A percentile compares a stretch with the other conserved stretches of the same genome.
Evolutionary conservation across 1,140 invertebrate genomes (phyloP).

Genomic region (Plutomurus gul): DNA sequence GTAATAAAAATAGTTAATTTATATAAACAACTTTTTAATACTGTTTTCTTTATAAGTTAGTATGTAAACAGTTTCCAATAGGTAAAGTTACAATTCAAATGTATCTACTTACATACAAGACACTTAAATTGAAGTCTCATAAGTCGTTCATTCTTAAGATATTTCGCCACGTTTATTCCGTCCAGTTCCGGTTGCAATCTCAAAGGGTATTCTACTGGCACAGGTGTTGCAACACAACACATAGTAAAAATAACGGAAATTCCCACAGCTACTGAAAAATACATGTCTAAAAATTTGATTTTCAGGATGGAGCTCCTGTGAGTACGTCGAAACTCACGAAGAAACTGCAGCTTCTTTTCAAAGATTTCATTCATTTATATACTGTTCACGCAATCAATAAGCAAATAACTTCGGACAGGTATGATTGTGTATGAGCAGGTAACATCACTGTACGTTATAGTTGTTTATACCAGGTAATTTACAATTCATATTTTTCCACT

Average conservation of each 20-base stretch:
- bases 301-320: no score
- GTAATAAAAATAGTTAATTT: no score
- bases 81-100: background rate
- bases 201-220: background rate
- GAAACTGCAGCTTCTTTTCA: no score
- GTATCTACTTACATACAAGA: conserved; percentile 1
- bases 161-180: conserved; percentile 14
- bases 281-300: no score
- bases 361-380: no score
- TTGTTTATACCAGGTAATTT: no score
- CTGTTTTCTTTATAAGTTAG: background rate
- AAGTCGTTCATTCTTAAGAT: conserved; percentile 21
- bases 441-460: no score
- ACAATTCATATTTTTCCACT: no score
- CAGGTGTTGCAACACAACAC: background rate
- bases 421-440: no score
- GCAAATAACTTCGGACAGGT: no score
- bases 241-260: background rate
- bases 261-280: background rate
- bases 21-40: background rate
- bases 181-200: conserved; percentile 40
- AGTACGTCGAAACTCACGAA: no score
- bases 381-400: no score
- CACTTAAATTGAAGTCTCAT: conserved; percentile 40
- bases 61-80: background rate